Evolutionary conservation across 2,888 invertebrate genomes (phyloP), one percentile per base, ranked within the genome.

Genomic region (Synanthedon myopaeformis): DNA sequence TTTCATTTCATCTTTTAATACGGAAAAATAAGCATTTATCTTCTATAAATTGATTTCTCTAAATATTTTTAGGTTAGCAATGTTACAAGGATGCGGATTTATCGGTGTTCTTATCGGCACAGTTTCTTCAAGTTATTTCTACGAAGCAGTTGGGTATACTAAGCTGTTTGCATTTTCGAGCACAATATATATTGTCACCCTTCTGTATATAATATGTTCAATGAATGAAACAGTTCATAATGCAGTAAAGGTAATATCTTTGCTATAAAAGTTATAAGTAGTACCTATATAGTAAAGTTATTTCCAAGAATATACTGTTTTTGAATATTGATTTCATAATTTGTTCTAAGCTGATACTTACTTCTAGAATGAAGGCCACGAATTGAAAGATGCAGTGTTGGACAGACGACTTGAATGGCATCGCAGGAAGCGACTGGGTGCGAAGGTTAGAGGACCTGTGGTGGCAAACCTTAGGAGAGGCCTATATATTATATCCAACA

Each of bases 31-130:
- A 10, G 35, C 8, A 10, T 10, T 3, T 35, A 2, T 35, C 35
- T 8, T 35, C 35, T 8, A 3, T 35, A 35, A 35, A 35, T 35
- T 35, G 8, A 35, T 35, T 28, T 49, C 17, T 49, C 6, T 42
- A n/a, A 4, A 42, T 42, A 42, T n/a, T 54, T 55, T 45, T 56
- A 59, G 59, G 41, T 28, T 59, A 14, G 49, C 59, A 3, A 13
- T 59, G 0, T 28, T 59, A 10, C 58, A 59, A 51, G 59, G 58
- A 1, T 57, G 35, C 2, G 52, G 53, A 4, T 58, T 56, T 13
- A 19, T 54, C 1, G 59, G 59, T 10, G 51, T 54, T 3, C 23
- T 59, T 3, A 35, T 55, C 10, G 59, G 59, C 4, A 54, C 58
- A 3, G 50, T 57, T 8, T 42, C 55, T 11, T 55, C 55, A 1